Evolutionary conservation across 2,797 vertebrate species (phyloP), one percentile per base, ranked within the genome.

Genomic region (Ctenochaetus hawaiiensis): DNA sequence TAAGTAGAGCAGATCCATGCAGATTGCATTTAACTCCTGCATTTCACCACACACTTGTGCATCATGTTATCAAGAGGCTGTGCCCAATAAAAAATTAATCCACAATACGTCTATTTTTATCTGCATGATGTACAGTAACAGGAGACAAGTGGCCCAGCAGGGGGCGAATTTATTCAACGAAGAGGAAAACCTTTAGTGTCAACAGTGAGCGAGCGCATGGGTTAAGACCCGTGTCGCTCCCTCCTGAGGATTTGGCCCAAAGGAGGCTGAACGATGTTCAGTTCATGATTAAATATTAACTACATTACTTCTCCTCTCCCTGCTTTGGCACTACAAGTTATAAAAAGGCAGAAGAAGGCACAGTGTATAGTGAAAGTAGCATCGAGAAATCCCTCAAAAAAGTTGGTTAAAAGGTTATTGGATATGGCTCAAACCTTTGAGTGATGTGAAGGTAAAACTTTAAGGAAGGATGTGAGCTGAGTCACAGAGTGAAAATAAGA

Each of bases 271-370:
- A 91, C 17, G 71, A 80, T 81, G 80, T 77, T 84, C 68, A 53
- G 53, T 57, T 48, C 54, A 57, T 18, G 45, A 86, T 92, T 76
- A 91, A 93, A 91, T 90, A 91, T 93, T 90, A 84, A 93, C 66
- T 8, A 20, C 51, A 63, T 90, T 87, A 84, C 78, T 85, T 82
- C 86, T 77, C 59, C 78, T 88, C 73, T 57, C 34, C n/a, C 77
- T 47, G 75, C 77, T 86, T 51, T 75, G 80, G 43, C 52, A 37
- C 65, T 57, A 49, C 57, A 59, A 74, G 20, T 49, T 12, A 14
- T 66, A 37, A 58, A 72, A 16, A 30, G 30, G 52, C 57, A 67
- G 61, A 77, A 26, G 75, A 83, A 78, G 79, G 72, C 77, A 72
- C 70, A 18, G 58, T 18, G n/a, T 30, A 1, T 37, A 37, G 2